A percentile compares a stretch with the other conserved stretches of the same genome.
phyloP scores from a whole-genome alignment of 2,888 invertebrate genomes.

The Lithophane leautieri region DNA sequence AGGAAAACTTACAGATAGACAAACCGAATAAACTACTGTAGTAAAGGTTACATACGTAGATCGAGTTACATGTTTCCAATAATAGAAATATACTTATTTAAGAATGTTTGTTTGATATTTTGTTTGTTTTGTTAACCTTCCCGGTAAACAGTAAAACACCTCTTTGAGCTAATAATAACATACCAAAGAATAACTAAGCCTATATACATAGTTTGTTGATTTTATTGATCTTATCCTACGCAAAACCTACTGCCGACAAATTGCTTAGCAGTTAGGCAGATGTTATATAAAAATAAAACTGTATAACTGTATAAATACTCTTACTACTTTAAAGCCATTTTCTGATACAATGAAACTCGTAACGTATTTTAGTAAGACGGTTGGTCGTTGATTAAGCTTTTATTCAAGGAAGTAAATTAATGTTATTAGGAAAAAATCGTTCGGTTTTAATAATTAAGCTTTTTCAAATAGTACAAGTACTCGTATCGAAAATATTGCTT shows the following conservation, averaged over 20 bases:
- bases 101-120: background rate
- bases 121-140: slow-evolving; percentile 13
- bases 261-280: no score
- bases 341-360: background rate
- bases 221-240: background rate
- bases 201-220: background rate
- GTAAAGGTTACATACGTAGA: background rate
- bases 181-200: background rate
- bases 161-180: slow-evolving; percentile 7
- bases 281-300: no score
- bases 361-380: background rate
- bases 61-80: background rate
- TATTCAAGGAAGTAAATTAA: background rate
- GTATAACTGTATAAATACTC: no score
- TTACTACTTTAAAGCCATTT: background rate
- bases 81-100: slow-evolving; percentile 1
- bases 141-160: slow-evolving; percentile 1
- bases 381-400: background rate
- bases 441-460: background rate
- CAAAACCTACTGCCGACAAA: no score
- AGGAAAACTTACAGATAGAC: background rate
- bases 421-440: background rate
- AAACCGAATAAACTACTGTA: background rate
- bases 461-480: background rate
- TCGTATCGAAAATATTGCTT: background rate